Conservation (phyloP, 2,797 vertebrate species). For the Adelosebastes latens region DNA sequence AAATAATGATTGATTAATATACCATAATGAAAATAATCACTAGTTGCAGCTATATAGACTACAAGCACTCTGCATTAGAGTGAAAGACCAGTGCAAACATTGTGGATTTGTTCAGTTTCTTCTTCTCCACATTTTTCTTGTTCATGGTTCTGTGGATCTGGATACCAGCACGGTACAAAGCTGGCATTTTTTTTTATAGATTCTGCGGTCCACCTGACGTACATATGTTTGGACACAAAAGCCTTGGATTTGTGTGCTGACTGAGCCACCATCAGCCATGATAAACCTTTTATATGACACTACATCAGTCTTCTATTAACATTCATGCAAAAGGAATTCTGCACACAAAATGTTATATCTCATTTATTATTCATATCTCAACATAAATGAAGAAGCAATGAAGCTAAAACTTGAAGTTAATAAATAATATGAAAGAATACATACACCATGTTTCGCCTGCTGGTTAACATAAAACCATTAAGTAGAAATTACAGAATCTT, state of each 20-base stretch:
- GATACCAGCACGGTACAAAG: background rate
- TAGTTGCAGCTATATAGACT: background rate
- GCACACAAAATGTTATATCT: conserved; percentile 8
- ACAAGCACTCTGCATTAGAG: background rate
- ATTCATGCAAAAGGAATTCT: conserved; percentile 19
- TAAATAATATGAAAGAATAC: conserved; percentile 65
- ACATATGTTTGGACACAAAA: background rate
- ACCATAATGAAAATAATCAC: background rate
- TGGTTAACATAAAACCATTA: conserved; percentile 40
- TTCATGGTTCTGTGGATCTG: background rate
- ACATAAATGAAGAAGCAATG: conserved; percentile 46
- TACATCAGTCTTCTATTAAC: conserved; percentile 15
- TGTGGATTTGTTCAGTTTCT: background rate
- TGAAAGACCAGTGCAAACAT: background rate
- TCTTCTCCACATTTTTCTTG: background rate
- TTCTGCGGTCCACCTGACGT: background rate
- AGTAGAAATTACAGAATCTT: conserved; percentile 6
- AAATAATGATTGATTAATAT: background rate
- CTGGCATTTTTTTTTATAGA: background rate
- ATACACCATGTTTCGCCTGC: conserved; percentile 31
- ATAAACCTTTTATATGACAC: conserved; percentile 19
- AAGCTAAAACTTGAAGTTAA: conserved; percentile 38
- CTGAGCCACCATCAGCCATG: background rate
- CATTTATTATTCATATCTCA: conserved; percentile 56
- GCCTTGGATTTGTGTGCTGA: background rate